Percentiles rank a stretch among this genome's conserved stretches.
Evolutionary conservation across 1,140 invertebrate genomes (phyloP).

Genomic region (Aphaenogaster floridana): DNA sequence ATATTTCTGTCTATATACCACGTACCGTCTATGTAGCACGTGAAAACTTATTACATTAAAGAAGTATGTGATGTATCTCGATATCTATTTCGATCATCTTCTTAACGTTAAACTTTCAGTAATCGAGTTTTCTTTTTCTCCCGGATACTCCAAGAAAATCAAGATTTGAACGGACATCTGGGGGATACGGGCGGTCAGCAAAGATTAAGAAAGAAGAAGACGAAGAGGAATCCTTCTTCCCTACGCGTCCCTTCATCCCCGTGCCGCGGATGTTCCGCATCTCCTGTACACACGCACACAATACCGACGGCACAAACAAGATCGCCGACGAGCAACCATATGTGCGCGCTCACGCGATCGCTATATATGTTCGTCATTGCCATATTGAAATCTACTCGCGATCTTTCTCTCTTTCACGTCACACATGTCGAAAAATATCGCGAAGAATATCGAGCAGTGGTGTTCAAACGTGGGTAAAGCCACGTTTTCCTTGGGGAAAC

Average conservation of each 20-base stretch:
- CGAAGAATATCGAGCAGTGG: slow-evolving; percentile 50
- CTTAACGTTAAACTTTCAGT: slow-evolving; percentile 27
- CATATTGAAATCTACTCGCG: slow-evolving; percentile 34
- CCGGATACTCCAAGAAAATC: slow-evolving; percentile 51
- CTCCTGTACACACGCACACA: not conserved
- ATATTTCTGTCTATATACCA: not conserved
- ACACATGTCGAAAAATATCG: slow-evolving; percentile 19
- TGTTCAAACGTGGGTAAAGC: slow-evolving; percentile 38
- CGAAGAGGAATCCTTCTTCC: slow-evolving; percentile 38
- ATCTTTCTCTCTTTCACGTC: not conserved
- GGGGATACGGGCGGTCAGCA: slow-evolving; percentile 31
- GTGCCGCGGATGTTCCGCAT: not conserved
- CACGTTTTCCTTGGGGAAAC: slow-evolving; percentile 43
- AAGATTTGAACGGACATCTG: slow-evolving; percentile 54
- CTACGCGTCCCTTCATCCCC: slow-evolving; percentile 19
- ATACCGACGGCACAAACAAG: not conserved
- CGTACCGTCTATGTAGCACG: not conserved
- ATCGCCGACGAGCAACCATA: not conserved
- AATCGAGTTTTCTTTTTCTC: slow-evolving; percentile 68
- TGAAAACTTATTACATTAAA: not conserved
- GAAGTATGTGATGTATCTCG: not conserved
- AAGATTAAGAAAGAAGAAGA: slow-evolving; percentile 44
- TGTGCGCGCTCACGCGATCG: slow-evolving; percentile 30
- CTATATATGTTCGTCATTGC: not conserved
- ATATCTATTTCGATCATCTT: slow-evolving; percentile 4